A percentile compares a stretch with the other conserved stretches of the same genome.
Conservation (phyloP, 2,888 invertebrate species). For the Nemurella pictetii region DNA sequence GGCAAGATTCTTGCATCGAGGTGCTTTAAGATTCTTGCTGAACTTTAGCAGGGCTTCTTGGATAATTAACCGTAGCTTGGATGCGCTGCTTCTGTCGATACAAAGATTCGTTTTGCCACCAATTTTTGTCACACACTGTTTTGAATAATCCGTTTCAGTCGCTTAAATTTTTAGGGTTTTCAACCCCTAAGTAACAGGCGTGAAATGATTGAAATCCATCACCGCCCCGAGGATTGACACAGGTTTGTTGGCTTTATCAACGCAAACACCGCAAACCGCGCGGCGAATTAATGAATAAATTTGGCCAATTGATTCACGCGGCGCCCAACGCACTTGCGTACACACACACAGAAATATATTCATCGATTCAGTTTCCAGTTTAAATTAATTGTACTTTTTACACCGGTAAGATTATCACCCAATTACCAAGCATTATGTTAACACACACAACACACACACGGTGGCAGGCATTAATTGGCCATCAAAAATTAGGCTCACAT, state of each 20-base stretch:
- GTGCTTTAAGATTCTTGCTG: too few relatives aligned
- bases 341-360: not conserved
- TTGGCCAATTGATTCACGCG: not conserved
- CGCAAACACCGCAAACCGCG: not conserved
- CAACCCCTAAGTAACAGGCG: too few relatives aligned
- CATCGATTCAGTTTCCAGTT: not conserved
- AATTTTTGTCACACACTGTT: too few relatives aligned
- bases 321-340: not conserved
- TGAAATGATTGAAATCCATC: too few relatives aligned
- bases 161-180: too few relatives aligned
- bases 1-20: too few relatives aligned
- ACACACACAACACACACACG: not conserved
- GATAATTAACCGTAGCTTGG: too few relatives aligned
- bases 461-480: not conserved
- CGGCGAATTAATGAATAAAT: not conserved
- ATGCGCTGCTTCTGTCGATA: too few relatives aligned
- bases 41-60: too few relatives aligned
- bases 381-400: not conserved
- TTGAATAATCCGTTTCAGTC: too few relatives aligned
- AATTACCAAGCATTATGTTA: not conserved
- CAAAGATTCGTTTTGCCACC: too few relatives aligned
- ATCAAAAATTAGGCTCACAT: not conserved
- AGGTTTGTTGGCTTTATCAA: not conserved
- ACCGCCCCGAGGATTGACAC: too few relatives aligned
- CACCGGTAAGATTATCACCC: not conserved